Conservation (phyloP, 2,888 invertebrate genomes). For the Sericinus montela region DNA sequence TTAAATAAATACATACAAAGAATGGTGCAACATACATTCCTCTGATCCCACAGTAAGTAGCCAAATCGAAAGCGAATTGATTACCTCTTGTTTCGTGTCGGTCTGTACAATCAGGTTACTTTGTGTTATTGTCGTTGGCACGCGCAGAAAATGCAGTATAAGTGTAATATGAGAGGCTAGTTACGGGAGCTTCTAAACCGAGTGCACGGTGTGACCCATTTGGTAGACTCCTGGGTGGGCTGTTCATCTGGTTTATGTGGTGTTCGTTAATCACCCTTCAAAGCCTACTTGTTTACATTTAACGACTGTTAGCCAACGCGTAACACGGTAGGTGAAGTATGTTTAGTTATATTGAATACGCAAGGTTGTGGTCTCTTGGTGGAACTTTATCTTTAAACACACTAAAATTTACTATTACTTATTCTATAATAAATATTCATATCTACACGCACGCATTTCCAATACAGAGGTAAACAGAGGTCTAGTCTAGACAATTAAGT, state of each 20-base stretch:
- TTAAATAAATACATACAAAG: too few species aligned
- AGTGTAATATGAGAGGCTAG: constrained; percentile 4
- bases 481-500: too few species aligned
- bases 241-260: constrained; percentile 8
- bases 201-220: constrained; percentile 2
- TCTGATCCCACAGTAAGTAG: too few species aligned
- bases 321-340: not conserved
- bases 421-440: too few species aligned
- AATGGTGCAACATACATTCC: too few species aligned
- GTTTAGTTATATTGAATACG: not conserved
- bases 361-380: too few species aligned
- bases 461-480: too few species aligned
- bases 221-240: constrained; percentile 6
- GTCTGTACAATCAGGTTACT: not conserved
- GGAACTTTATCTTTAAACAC: too few species aligned
- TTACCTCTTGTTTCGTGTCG: too few species aligned
- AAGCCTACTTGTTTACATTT: constrained; percentile 6
- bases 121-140: not conserved
- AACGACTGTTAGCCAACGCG: not conserved
- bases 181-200: not conserved
- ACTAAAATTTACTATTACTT: too few species aligned
- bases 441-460: too few species aligned
- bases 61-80: too few species aligned
- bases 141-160: not conserved
- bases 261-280: constrained; percentile 4